Percentiles rank a stretch among this genome's conserved stretches.
Evolutionary conservation across 2,113 vertebrate species (phyloP).

Genomic region (Petroica traversi): DNA sequence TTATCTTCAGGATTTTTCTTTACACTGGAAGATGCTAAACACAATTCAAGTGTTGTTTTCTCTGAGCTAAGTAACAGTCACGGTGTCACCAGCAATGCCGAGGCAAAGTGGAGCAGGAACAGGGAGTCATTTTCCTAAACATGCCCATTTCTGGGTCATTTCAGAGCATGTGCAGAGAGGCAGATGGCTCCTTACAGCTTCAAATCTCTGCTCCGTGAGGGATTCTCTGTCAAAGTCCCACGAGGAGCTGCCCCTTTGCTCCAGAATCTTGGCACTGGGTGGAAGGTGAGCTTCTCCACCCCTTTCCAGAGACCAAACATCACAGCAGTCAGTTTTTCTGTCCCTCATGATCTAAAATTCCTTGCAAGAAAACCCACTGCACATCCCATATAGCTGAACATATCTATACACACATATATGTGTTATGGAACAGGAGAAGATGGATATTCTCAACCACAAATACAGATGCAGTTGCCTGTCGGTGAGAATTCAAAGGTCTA

Average conservation of each 20-base stretch:
- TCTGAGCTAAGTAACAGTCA: background rate
- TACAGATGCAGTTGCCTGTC: background rate
- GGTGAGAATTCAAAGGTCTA: background rate
- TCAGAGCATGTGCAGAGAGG: accelerated
- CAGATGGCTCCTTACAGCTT: background rate
- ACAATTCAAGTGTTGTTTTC: constrained; percentile 15
- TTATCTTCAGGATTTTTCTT: constrained; percentile 61
- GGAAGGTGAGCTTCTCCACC: background rate
- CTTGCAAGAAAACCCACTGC: background rate
- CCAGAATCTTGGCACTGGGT: accelerated
- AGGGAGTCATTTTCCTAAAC: background rate
- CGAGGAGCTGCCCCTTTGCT: background rate
- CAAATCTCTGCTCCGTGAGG: accelerated
- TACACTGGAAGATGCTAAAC: constrained; percentile 46
- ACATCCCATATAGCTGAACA: accelerated
- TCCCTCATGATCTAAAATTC: background rate
- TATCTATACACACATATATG: accelerated
- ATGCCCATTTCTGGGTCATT: background rate
- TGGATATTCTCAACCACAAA: background rate
- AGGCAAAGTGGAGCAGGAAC: background rate
- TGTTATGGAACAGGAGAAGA: background rate
- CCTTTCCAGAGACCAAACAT: background rate
- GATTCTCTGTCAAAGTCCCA: background rate
- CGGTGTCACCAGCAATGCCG: background rate
- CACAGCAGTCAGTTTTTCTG: background rate